Evolutionary conservation across 2,797 vertebrate species (phyloP).

Genomic region (Paramormyrops hopkinsi): DNA sequence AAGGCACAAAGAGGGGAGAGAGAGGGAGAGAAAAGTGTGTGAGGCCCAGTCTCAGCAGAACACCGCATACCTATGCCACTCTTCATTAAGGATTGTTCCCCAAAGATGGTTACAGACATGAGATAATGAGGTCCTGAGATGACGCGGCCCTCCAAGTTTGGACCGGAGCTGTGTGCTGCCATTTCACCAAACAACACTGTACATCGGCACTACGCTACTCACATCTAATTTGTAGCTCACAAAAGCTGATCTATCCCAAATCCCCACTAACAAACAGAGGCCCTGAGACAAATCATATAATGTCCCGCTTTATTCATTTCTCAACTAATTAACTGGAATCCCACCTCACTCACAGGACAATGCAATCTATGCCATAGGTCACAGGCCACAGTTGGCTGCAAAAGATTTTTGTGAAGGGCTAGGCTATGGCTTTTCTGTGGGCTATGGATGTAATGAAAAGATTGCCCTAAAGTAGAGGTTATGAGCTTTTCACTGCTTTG

Average conservation of each 20-base stretch:
- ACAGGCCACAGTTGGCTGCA: slow-evolving; percentile 67
- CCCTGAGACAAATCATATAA: slow-evolving; percentile 76
- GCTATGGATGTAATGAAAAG: slow-evolving; percentile 85
- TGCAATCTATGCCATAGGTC: slow-evolving; percentile 80
- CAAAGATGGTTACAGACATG: slow-evolving; percentile 74
- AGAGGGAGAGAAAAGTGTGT: slow-evolving; percentile 21
- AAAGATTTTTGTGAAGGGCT: slow-evolving; percentile 76
- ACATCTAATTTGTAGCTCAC: slow-evolving; percentile 84
- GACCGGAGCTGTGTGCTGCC: slow-evolving; percentile 81
- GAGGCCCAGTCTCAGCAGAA: slow-evolving; percentile 36
- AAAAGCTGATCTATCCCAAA: slow-evolving; percentile 89
- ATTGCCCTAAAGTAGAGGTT: slow-evolving; percentile 57
- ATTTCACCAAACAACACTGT: slow-evolving; percentile 79
- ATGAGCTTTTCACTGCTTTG: slow-evolving; percentile 58
- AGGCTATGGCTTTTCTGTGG: slow-evolving; percentile 63
- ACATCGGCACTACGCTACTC: slow-evolving; percentile 79
- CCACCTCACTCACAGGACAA: slow-evolving; percentile 75
- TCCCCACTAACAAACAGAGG: slow-evolving; percentile 77
- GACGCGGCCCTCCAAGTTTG: slow-evolving; percentile 70
- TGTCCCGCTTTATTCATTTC: slow-evolving; percentile 79
- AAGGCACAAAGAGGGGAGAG: slow-evolving; percentile 6
- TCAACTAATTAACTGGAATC: slow-evolving; percentile 95
- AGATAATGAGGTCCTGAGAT: slow-evolving; percentile 80
- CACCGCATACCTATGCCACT: slow-evolving; percentile 63
- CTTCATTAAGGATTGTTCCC: slow-evolving; percentile 67